A percentile compares a stretch with the other conserved stretches of the same genome.
These are phyloP conservation scores for Nasalis larvatus DNA, from an alignment of 2,113 vertebrate genomes.

Conservation along the genomic window DNA sequence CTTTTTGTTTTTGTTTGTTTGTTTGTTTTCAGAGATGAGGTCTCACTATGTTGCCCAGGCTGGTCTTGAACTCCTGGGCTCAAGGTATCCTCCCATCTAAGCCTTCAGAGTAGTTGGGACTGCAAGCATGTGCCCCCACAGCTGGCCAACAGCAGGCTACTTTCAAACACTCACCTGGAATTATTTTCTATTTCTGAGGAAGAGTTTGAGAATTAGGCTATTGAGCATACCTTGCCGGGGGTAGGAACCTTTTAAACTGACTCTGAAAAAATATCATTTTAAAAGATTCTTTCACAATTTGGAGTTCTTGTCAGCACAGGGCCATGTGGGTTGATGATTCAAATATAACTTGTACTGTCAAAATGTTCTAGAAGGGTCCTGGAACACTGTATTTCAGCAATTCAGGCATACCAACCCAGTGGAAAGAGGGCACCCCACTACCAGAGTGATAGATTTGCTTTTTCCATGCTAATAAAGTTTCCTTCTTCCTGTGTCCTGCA, in stretches of 20 bases:
- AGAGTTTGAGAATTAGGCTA: not conserved
- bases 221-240: not conserved
- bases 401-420: not conserved
- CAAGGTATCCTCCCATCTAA: too few relatives aligned
- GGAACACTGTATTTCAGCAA: not conserved
- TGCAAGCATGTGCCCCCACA: too few relatives aligned
- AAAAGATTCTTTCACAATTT: not conserved
- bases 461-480: not conserved
- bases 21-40: too few relatives aligned
- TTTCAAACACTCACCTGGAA: not conserved
- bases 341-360: not conserved
- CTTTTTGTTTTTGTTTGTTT: not conserved
- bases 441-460: not conserved
- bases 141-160: too few relatives aligned
- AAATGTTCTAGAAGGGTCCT: slow-evolving; percentile 19
- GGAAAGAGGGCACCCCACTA: not conserved
- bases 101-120: too few relatives aligned
- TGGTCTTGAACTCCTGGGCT: too few relatives aligned
- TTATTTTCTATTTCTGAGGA: not conserved
- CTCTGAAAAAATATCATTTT: not conserved
- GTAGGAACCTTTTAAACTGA: not conserved
- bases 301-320: not conserved
- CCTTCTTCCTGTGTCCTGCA: not conserved
- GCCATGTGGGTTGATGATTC: not conserved
- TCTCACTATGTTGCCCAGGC: too few relatives aligned